Evolutionary conservation across 2,888 invertebrate genomes (phyloP), one percentile per base, ranked within the genome.

Genomic region (Eristalis tenax): DNA sequence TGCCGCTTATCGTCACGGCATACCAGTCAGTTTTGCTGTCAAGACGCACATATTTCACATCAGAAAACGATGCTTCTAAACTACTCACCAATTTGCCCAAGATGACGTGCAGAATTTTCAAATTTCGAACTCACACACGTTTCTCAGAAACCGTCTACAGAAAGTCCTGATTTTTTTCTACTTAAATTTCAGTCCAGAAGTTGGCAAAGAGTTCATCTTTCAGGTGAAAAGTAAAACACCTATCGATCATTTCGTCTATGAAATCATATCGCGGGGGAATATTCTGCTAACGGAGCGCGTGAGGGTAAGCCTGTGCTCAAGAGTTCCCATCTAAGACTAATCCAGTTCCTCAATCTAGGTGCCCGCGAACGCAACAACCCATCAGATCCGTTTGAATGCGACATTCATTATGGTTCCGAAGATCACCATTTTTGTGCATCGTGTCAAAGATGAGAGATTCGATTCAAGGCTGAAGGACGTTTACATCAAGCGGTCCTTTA

Each of bases 181-280:
- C 69, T 64, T 26, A 10, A 13, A 94, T 1, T 93, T 92, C 57
- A 94, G 93, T 43, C 94, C 95, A 0, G 91, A 93, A 86, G 95
- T 96, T 0, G 96, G 96, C 73, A 94, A 94, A 81, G 96, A 96
- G 88, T 94, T 97, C 69, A 94, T 95, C 87, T 95, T 97, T 28
- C 94, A 95, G 75, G 94, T 98, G 1, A 63, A 22, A 4, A 1
- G n/a, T 43, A 43, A 43, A 0, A 95, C 95, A 84, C 95, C 96
- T 0, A 94, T 98, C 93, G 95, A 95, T 87, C 94, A 96, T 88
- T 94, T 98, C 65, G 95, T 95, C 89, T 98, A 97, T 91, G 94
- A 95, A 90, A 94, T 97, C 23, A 94, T 98, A 86, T 98, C 97
- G 2, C 95, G 98, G 76, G 98, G 98, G 0, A 96, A 98, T 91